A percentile compares a stretch with the other conserved stretches of the same genome.
Conservation (phyloP, 2,113 vertebrate species). For the Microcebus griseorufus region DNA sequence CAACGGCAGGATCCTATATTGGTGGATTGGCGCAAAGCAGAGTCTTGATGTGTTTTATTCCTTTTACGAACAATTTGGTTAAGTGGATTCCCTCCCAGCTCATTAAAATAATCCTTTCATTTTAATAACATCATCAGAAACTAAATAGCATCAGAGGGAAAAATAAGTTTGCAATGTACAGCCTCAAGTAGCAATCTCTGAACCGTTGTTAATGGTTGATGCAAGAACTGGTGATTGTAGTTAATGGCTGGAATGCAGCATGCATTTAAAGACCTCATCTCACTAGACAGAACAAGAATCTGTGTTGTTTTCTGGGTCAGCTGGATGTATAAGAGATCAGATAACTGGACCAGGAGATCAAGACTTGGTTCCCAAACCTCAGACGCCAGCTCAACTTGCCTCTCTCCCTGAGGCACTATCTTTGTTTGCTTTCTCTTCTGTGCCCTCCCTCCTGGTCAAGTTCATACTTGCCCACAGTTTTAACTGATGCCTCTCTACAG, state of each 20-base stretch:
- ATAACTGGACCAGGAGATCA: constrained; percentile 9
- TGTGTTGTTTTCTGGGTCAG: neutral
- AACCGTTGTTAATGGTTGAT: neutral
- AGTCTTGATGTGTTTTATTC: constrained; percentile 58
- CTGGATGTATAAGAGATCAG: constrained; percentile 1
- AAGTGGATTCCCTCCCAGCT: constrained; percentile 75
- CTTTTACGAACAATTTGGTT: constrained; percentile 65
- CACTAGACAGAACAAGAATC: neutral
- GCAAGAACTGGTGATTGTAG: neutral
- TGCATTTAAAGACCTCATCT: neutral
- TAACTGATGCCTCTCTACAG: neutral
- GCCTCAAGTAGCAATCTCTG: constrained; percentile 7
- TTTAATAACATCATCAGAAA: constrained; percentile 72
- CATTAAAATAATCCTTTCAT: constrained; percentile 64
- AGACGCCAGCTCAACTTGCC: neutral
- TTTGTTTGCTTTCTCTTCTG: constrained; percentile 33
- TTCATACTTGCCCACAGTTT: constrained; percentile 13
- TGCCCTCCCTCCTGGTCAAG: neutral
- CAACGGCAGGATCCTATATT: constrained; percentile 20
- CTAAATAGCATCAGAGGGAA: constrained; percentile 53
- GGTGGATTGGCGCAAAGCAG: neutral
- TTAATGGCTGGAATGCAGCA: neutral
- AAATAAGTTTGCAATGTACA: constrained; percentile 40
- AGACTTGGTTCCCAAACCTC: neutral
- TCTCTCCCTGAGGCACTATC: neutral